phyloP scores from a whole-genome alignment of 2,888 invertebrate genomes.

The Stenodera caucasica region DNA sequence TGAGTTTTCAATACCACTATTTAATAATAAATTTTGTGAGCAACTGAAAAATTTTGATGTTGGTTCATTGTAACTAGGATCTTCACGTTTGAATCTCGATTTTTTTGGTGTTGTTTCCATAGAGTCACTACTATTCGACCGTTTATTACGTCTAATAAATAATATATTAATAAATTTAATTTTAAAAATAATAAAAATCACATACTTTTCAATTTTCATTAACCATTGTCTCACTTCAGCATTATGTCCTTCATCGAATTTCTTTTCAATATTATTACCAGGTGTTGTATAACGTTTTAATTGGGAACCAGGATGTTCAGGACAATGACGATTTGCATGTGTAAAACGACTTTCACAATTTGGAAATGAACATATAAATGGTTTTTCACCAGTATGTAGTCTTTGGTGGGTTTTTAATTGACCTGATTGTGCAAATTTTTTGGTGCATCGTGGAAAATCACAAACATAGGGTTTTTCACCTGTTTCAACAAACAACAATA shows the following conservation, averaged over 20 bases:
- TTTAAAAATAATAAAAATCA: slow-evolving; percentile 7
- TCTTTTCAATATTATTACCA: slow-evolving; percentile 50
- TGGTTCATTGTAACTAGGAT: slow-evolving; percentile 34
- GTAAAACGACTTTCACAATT: slow-evolving; percentile 71
- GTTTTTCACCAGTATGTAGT: slow-evolving; percentile 76
- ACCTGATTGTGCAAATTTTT: slow-evolving; percentile 76
- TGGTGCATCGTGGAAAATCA: slow-evolving; percentile 71
- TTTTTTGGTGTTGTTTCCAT: slow-evolving; percentile 44
- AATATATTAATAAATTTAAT: neutral
- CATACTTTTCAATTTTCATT: slow-evolving; percentile 37
- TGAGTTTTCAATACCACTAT: slow-evolving; percentile 34
- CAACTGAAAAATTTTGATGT: slow-evolving; percentile 39
- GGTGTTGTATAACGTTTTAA: slow-evolving; percentile 47
- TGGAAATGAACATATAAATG: slow-evolving; percentile 67
- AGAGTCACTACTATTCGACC: slow-evolving; percentile 23
- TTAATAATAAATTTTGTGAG: slow-evolving; percentile 37
- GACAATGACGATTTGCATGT: slow-evolving; percentile 76
- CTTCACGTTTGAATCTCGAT: slow-evolving; percentile 38
- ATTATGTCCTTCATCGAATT: slow-evolving; percentile 54
- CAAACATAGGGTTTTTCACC: slow-evolving; percentile 75
- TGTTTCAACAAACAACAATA: slow-evolving; percentile 44
- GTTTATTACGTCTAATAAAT: slow-evolving; percentile 32
- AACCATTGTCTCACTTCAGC: slow-evolving; percentile 56
- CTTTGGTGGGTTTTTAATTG: slow-evolving; percentile 77
- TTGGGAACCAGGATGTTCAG: slow-evolving; percentile 68